phyloP scores from a whole-genome alignment of 2,888 invertebrate species.

The Tetramorium bicarinatum region DNA sequence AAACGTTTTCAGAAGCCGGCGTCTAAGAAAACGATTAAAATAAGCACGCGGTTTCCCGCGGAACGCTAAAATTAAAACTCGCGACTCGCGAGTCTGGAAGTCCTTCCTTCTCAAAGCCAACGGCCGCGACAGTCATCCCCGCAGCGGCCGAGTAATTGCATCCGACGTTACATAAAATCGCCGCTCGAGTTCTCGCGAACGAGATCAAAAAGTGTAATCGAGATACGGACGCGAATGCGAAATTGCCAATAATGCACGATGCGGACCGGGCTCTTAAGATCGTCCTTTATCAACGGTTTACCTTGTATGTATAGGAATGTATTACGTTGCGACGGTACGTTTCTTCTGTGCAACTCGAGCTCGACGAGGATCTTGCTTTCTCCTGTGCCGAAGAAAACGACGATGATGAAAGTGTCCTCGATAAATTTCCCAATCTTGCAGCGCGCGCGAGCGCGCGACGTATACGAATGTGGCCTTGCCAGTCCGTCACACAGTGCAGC shows the following conservation, averaged over 20 bases:
- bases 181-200: neutral
- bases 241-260: neutral
- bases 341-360: neutral
- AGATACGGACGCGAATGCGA: constrained; percentile 1
- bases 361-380: constrained; percentile 41
- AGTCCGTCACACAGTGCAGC: constrained; percentile 75
- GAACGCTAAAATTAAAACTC: constrained; percentile 6
- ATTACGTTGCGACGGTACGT: neutral
- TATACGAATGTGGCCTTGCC: constrained; percentile 71
- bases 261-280: neutral
- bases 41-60: constrained; percentile 12
- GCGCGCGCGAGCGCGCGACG: constrained; percentile 55
- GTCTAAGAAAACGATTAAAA: neutral
- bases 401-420: constrained; percentile 54
- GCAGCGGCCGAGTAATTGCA: neutral
- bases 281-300: neutral
- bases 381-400: constrained; percentile 40
- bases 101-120: neutral
- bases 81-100: neutral
- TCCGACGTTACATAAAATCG: neutral
- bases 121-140: neutral
- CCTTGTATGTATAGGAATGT: neutral
- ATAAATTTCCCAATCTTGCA: constrained; percentile 58
- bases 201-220: neutral
- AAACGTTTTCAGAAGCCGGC: neutral